Evolutionary conservation across 2,797 vertebrate species (phyloP).

Genomic region (Oreonectes daqikongensis): DNA sequence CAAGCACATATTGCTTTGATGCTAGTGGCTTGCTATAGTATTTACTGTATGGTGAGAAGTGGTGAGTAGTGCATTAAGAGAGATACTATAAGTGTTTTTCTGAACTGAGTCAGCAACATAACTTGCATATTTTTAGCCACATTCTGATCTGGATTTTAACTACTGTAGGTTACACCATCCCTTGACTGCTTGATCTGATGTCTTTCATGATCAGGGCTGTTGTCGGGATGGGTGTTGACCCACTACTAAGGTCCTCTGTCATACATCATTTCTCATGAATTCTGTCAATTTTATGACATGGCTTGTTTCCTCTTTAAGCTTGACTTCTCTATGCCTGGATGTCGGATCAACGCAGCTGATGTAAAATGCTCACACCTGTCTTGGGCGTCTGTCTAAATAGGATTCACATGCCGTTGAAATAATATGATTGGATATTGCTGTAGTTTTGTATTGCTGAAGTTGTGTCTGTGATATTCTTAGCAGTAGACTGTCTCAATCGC

Average conservation of each 20-base stretch:
- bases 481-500: not conserved
- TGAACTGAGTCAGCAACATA: slow-evolving; percentile 48
- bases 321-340: slow-evolving; percentile 17
- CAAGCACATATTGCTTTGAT: no score
- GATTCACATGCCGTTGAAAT: not conserved
- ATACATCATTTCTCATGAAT: not conserved
- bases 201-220: not conserved
- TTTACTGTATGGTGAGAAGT: slow-evolving; percentile 33
- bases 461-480: not conserved
- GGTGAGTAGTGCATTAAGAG: slow-evolving; percentile 62
- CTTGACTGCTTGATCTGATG: not conserved
- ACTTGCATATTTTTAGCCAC: not conserved
- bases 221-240: not conserved
- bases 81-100: slow-evolving; percentile 77
- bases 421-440: not conserved
- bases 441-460: not conserved
- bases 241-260: not conserved
- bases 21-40: no score
- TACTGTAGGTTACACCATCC: not conserved
- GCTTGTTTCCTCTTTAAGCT: slow-evolving; percentile 12
- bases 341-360: not conserved
- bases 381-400: not conserved
- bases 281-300: slow-evolving; percentile 2
- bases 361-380: not conserved
- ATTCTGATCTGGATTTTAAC: slow-evolving; percentile 7